Percentiles rank a stretch among this genome's conserved stretches.
phyloP scores from a whole-genome alignment of 2,888 invertebrate species.

The Lamproptera curius region DNA sequence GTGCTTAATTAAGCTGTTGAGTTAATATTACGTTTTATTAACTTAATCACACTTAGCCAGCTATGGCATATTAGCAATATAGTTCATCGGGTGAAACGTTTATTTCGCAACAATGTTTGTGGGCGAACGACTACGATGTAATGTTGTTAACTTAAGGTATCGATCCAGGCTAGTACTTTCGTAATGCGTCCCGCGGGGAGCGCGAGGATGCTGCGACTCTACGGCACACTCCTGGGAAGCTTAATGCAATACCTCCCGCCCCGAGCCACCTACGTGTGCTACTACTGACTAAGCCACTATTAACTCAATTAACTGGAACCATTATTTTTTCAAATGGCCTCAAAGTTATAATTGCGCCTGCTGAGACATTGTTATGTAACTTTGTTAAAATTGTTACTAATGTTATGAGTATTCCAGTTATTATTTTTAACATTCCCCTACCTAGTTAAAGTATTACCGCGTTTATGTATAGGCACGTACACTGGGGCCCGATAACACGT shows the following conservation, averaged over 20 bases:
- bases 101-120: slow-evolving; percentile 40
- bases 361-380: too few relatives aligned
- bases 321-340: background rate
- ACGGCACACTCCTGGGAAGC: slow-evolving; percentile 53
- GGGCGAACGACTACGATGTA: slow-evolving; percentile 46
- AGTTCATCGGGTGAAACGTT: slow-evolving; percentile 15
- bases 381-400: background rate
- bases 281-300: slow-evolving; percentile 29
- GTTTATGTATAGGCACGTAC: slow-evolving; percentile 26
- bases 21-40: too few relatives aligned
- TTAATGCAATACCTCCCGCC: slow-evolving; percentile 64
- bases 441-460: slow-evolving; percentile 12
- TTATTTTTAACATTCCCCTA: slow-evolving; percentile 22
- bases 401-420: background rate
- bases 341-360: too few relatives aligned
- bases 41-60: too few relatives aligned
- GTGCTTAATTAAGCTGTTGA: too few relatives aligned
- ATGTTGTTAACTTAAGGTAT: slow-evolving; percentile 61
- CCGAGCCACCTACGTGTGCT: slow-evolving; percentile 32
- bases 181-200: slow-evolving; percentile 69
- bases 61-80: too few relatives aligned
- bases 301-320: slow-evolving; percentile 32
- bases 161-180: slow-evolving; percentile 71
- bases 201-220: slow-evolving; percentile 64
- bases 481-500: slow-evolving; percentile 63